Base-by-base conservation (phyloP, 2,797 vertebrate species). In the Dipus sagitta region DNA sequence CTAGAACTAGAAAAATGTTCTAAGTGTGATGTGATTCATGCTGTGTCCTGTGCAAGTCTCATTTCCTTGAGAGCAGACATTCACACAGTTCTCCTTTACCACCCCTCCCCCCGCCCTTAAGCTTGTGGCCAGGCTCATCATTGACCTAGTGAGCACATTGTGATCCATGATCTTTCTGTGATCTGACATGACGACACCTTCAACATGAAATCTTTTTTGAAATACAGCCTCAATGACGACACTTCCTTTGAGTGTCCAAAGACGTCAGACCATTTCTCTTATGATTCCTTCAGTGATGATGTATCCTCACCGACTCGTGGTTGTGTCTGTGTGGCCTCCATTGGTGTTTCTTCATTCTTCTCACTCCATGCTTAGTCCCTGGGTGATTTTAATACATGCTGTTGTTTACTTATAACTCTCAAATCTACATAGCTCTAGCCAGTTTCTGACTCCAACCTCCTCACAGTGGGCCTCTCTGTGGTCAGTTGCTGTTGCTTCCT, bases 141-240 rank as follows among this genome's bases (percentile, higher is more conserved):
- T 12, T 54, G n/a, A 68, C 38, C 12, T 71, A 58, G 18, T 20
- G 24, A 79, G 17, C 42, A 18, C 6, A 32, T 70, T 64, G 60
- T 34, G 60, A 58, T 71, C 67, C 68, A 14, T 52, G 64, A 34
- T 32, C 62, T 92, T 90, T 92, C 71, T 74, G 24, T 74, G 86
- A 47, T 14, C 75, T 76, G 79, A 91, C 42, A 65, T 14, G 6
- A 62, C 30, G 30, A 13, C 26, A n/a, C 20, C 42, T 89, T 76
- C 6, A 67, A 24, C 20, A 32, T 60, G 13, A 74, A 65, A 65
- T 81, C 26, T 83, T 12, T 92, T 17, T 65, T 21, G 13, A 71
- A 54, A 71, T 52, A 76, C 34, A 64, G 58, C 10, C 3, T n/a
- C 76, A 86, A 65, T 34, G 58, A 82, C 26, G 32, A 4, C 20